Evolutionary conservation across 1,140 invertebrate species (phyloP), one percentile per base, ranked within the genome.

Genomic region (Pararge aegeria): DNA sequence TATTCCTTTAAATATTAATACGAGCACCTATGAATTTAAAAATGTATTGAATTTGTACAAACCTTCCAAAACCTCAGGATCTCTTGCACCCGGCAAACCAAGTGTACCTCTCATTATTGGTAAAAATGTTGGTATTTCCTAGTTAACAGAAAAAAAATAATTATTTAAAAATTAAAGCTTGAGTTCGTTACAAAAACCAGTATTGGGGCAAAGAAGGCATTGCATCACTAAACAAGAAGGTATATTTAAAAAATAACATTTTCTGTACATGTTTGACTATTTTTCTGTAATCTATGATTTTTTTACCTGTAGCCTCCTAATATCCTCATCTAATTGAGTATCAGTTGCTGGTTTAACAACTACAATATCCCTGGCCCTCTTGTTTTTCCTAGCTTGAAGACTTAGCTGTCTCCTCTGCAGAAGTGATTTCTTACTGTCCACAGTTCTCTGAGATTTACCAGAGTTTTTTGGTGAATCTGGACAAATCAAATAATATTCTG

Each of bases 41-140:
- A 37, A 12, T 37, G 12, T 18, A 51, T 1, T 37, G 12, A 30
- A 51, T 1, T 37, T 12, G 19, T 46, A 88, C 29, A 37, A 15
- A 80, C 97, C 93, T 86, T 98, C 97, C 5, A 98, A 87, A 5
- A 97, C 93, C 83, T 98, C 97, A 0, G 95, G 94, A 88, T 98
- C 97, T 46, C 96, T 91, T 0, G 95, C 94, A 21, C 95, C 95
- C 0, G 97, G 96, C 42, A 97, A 89, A 61, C 96, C 97, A 1
- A 98, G 83, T 0, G 97, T 97, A 6, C 96, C 96, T 38, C 96
- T 84, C 93, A 99, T 96, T 18, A 98, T 97, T 0, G 97, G 97
- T 49, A 98, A 87, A 83, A 99, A 98, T 84, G 96, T 96, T 7
- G 97, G 97, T 67, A 98, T 97, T 67, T 91, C 94, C 88, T 95